A percentile compares a stretch with the other conserved stretches of the same genome.
These are phyloP conservation scores for Pygoscelis adeliae DNA, from an alignment of 2,113 vertebrate species.

Conservation along the genomic window DNA sequence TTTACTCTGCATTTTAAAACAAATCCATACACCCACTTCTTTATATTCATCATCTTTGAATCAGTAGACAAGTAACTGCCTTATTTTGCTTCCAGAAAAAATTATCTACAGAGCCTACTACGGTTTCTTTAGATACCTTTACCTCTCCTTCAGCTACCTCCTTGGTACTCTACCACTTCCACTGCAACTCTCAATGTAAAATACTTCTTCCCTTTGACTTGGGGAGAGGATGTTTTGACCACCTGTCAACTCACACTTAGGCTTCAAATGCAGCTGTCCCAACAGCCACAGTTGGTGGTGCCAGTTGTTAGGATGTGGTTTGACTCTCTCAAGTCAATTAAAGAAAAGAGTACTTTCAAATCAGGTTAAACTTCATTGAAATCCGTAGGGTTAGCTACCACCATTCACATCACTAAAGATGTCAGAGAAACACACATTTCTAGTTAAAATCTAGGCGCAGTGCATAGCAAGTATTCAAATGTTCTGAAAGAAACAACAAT, in stretches of 20 bases:
- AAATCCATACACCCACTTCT: neutral
- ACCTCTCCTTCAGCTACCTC: neutral
- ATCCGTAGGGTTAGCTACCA: neutral
- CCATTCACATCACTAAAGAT: neutral
- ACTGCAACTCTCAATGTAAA: neutral
- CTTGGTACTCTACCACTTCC: neutral
- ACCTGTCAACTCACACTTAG: neutral
- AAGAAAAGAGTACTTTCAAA: neutral
- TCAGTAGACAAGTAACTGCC: neutral
- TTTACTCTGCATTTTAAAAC: slow-evolving; percentile 24
- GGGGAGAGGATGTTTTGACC: neutral
- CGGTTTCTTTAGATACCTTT: neutral
- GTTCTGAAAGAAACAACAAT: neutral
- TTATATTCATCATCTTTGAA: neutral
- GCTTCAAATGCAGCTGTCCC: neutral
- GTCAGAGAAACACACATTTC: neutral
- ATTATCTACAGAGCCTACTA: neutral
- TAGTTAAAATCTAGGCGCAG: neutral
- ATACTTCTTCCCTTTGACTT: neutral
- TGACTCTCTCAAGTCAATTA: neutral
- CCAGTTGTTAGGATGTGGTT: neutral
- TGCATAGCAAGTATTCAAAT: neutral
- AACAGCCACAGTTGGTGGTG: neutral
- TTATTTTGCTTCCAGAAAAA: neutral
- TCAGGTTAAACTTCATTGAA: neutral